Conservation (phyloP, 2,888 invertebrate species). For the Rhagium mordax region DNA sequence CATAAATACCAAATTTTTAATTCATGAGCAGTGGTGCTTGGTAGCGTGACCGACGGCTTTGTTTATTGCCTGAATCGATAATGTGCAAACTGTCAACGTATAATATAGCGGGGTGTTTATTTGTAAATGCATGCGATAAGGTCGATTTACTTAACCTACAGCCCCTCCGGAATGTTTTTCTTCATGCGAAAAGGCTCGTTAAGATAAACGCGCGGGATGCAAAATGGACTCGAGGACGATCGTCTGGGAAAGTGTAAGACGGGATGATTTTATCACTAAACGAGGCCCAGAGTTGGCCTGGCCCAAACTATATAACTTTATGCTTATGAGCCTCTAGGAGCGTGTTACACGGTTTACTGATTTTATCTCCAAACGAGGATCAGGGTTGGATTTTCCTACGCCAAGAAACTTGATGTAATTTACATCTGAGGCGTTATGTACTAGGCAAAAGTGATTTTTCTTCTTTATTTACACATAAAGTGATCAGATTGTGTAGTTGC, state of each 20-base stretch:
- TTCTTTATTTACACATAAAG: too few relatives aligned
- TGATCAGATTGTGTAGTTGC: too few relatives aligned
- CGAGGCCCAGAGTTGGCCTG: slow-evolving; percentile 16
- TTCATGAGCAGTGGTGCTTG: background rate
- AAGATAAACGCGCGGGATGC: slow-evolving; percentile 57
- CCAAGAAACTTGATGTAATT: slow-evolving; percentile 1
- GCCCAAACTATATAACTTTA: slow-evolving; percentile 27
- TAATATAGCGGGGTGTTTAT: slow-evolving; percentile 55
- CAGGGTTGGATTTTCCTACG: slow-evolving; percentile 28
- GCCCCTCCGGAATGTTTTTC: slow-evolving; percentile 53
- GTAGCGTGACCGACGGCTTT: slow-evolving; percentile 18
- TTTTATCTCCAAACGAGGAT: slow-evolving; percentile 34
- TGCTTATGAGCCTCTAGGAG: slow-evolving; percentile 15
- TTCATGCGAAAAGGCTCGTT: slow-evolving; percentile 49
- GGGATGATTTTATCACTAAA: slow-evolving; percentile 47
- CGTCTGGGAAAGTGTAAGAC: slow-evolving; percentile 46
- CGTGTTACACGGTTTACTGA: slow-evolving; percentile 17
- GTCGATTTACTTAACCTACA: slow-evolving; percentile 53
- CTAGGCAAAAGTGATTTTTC: slow-evolving; percentile 4
- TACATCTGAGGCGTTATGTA: slow-evolving; percentile 2
- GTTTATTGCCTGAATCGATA: slow-evolving; percentile 16
- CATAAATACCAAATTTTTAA: slow-evolving; percentile 1
- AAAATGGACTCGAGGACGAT: slow-evolving; percentile 55
- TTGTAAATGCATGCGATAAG: slow-evolving; percentile 58
- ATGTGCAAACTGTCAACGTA: slow-evolving; percentile 27